Conservation (phyloP, 2,888 invertebrate genomes). For the Conomelus anceps region DNA sequence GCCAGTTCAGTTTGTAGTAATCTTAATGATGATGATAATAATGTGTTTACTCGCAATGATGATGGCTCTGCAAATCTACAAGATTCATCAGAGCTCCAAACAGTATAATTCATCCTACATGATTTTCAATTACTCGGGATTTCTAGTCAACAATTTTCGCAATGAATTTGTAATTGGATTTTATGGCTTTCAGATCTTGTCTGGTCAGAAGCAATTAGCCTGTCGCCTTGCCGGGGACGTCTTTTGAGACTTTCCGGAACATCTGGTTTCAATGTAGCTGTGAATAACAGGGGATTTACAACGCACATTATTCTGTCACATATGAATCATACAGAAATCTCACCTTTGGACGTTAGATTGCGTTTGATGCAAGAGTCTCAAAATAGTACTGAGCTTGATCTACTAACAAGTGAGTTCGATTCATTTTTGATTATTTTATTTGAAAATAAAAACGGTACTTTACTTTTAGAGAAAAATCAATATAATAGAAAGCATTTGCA, state of each 20-base stretch:
- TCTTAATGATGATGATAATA: too few species aligned
- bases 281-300: conserved; percentile 48
- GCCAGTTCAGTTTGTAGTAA: too few species aligned
- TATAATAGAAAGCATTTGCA: too few species aligned
- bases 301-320: conserved; percentile 48
- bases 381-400: background rate
- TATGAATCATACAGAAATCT: conserved; percentile 65
- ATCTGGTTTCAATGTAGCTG: conserved; percentile 43
- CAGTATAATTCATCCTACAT: too few species aligned
- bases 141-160: background rate
- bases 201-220: conserved; percentile 31
- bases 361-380: conserved; percentile 45
- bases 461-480: too few species aligned
- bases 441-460: too few species aligned
- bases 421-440: too few species aligned
- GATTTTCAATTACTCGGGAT: background rate
- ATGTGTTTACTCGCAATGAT: too few species aligned
- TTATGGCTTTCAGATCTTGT: conserved; percentile 7
- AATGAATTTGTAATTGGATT: too few species aligned
- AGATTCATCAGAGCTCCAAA: too few species aligned
- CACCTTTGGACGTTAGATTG: conserved; percentile 71
- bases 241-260: conserved; percentile 35
- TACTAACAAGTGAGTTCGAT: background rate
- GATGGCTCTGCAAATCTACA: too few species aligned
- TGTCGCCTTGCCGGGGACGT: conserved; percentile 31